Percentiles rank a stretch among this genome's conserved stretches.
Evolutionary conservation across 2,888 invertebrate species (phyloP).

Genomic region (Carterocephalus palaemon): DNA sequence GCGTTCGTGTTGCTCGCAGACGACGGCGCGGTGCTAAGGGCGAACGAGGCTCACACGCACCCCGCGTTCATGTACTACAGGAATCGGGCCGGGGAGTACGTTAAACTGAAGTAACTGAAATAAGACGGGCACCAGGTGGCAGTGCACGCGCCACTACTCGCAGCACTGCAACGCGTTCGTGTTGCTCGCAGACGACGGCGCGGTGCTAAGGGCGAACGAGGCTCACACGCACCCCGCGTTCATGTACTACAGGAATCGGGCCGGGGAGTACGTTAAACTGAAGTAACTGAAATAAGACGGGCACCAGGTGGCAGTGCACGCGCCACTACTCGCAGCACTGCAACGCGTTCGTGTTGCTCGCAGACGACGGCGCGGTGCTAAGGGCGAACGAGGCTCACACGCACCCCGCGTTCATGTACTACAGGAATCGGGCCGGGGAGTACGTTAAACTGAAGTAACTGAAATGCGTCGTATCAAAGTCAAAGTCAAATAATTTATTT

Average conservation of each 20-base stretch:
- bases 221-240: neutral
- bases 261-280: slow-evolving; percentile 1
- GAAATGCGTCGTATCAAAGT: too few species aligned
- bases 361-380: neutral
- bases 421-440: neutral
- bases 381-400: neutral
- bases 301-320: slow-evolving; percentile 3
- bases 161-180: slow-evolving; percentile 11
- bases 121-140: slow-evolving; percentile 21
- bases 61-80: neutral
- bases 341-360: neutral
- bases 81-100: neutral
- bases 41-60: slow-evolving; percentile 8
- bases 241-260: neutral
- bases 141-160: slow-evolving; percentile 24
- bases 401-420: neutral
- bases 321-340: slow-evolving; percentile 26
- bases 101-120: slow-evolving; percentile 4
- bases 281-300: slow-evolving; percentile 21
- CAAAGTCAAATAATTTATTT: too few species aligned
- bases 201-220: neutral
- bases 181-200: neutral
- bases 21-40: slow-evolving; percentile 9
- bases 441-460: slow-evolving; percentile 1
- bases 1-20: slow-evolving; percentile 28